A percentile compares a stretch with the other conserved stretches of the same genome.
Conservation (phyloP, 1,140 invertebrate species). For the Diorhabda sublineata region DNA sequence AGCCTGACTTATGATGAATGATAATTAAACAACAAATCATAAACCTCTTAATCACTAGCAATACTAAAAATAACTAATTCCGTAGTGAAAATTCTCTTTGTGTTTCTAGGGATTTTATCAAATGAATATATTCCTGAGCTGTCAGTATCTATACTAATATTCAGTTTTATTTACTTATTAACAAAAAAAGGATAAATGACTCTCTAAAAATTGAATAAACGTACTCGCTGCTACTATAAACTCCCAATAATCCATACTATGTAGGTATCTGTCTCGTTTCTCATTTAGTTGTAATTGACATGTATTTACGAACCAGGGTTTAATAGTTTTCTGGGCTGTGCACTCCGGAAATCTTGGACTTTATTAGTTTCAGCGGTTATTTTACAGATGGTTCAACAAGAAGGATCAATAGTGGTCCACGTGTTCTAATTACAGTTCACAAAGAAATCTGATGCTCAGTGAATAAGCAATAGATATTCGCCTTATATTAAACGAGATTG, state of each 20-base stretch:
- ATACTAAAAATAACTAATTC: too few relatives aligned
- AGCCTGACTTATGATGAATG: too few relatives aligned
- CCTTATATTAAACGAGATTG: neutral
- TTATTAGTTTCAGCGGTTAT: neutral
- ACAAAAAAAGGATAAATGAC: too few relatives aligned
- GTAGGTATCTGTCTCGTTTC: neutral
- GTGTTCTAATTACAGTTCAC: slow-evolving; percentile 2
- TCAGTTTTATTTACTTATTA: too few relatives aligned
- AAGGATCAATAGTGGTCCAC: neutral
- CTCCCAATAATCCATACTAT: neutral
- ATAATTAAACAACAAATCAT: too few relatives aligned
- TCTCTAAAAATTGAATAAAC: too few relatives aligned
- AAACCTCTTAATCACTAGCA: too few relatives aligned
- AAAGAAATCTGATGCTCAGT: neutral
- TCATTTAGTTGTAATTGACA: neutral
- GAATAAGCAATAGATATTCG: neutral
- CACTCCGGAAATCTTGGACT: neutral
- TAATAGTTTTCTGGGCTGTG: neutral
- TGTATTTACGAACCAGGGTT: neutral
- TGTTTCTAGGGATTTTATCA: too few relatives aligned
- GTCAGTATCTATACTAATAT: too few relatives aligned
- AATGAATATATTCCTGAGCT: too few relatives aligned
- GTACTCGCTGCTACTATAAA: neutral
- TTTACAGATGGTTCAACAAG: neutral
- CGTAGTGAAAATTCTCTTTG: too few relatives aligned